Base-by-base conservation (phyloP, 1,140 invertebrate genomes). In the Gryllus bimaculatus region DNA sequence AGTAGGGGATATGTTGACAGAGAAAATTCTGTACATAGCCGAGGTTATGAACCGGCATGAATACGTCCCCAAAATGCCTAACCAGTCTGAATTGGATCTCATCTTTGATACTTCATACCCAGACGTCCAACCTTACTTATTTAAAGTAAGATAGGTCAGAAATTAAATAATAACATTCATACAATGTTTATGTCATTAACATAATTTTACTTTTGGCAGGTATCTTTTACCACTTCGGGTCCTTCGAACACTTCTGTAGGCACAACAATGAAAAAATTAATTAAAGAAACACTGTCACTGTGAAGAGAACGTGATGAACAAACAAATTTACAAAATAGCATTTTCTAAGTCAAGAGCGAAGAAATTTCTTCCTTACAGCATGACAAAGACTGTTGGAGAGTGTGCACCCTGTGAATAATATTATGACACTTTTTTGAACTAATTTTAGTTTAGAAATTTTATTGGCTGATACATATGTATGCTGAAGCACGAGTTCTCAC, bases 41-140 rank as follows among this genome's bases (percentile, higher is more conserved):
- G 95, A 98, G 85, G 92, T 96, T 7, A 97, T 99, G 91, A 98
- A 98, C 85, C 89, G 94, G 73, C 94, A 97, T 85, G 95, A 98
- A 83, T 98, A 97, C 87, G 90, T 98, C 66, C 97, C 97, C 7
- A 97, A 97, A 87, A 96, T 97, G 90, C 97, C 97, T 76, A 94
- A 92, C 84, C 93, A 95, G 84, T 93, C 93, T 12, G 96, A 98
- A 85, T 88, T 98, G 75, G 96, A 98, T 86, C 88, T 96, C 75
- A 93, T 98, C 79, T 99, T 98, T 85, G 97, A 99, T 85, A 98
- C 96, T 5, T 91, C 91, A 13, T 98, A 93, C 86, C 86, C 90
- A 5, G 97, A 99, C 86, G 93, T 98, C 75, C 97, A 99, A 85
- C 97, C 97, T 54, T 99, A 98, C 87, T 89, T 98, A 80, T 98